Base-by-base conservation (phyloP, 1,140 invertebrate genomes). In the Drosophila lacteicornis region DNA sequence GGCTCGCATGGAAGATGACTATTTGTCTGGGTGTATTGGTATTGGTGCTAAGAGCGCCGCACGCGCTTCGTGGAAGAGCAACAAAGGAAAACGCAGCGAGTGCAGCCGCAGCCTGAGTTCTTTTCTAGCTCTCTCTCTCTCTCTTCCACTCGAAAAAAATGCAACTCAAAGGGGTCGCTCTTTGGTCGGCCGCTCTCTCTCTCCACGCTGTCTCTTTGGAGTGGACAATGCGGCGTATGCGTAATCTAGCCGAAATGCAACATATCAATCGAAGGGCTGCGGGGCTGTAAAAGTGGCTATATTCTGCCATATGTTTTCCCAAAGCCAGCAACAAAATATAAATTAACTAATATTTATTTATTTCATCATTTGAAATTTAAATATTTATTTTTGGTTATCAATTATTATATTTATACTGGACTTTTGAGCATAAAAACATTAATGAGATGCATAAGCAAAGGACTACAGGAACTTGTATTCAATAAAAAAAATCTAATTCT, bases 201-300 rank as follows among this genome's bases (percentile, higher is more conserved):
- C 33, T 45, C 67, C 22, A n/a, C 22, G 5, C 9, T 19, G 46
- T 61, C 38, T 74, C 70, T 57, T 78, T 51, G 49, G 49, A 51
- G 55, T 53, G 63, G 82, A 73, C 80, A 82, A 70, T 58, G 83
- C 71, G 75, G 84, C 83, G 85, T 90, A 87, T 87, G 84, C 84
- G 84, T 87, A 88, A 83, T 87, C 36, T 75, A 42, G 42, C 19
- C 42, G 25, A 76, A 40, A 53, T 66, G 58, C 60, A 76, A 76
- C 75, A 76, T 53, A 55, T 75, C 62, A 36, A 13, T 22, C 33
- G 13, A 49, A 19, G 60, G 38, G 30, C 33, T 12, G 17, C 13
- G 36, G 19, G 22, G 4, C 3, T 12, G 8, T 12, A 4, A 6
- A 22, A 38, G 7, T 15, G 13, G 15, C 15, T 55, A 38, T 11